phyloP scores from a whole-genome alignment of 2,888 invertebrate species.

The Trichogramma dendrolimi region DNA sequence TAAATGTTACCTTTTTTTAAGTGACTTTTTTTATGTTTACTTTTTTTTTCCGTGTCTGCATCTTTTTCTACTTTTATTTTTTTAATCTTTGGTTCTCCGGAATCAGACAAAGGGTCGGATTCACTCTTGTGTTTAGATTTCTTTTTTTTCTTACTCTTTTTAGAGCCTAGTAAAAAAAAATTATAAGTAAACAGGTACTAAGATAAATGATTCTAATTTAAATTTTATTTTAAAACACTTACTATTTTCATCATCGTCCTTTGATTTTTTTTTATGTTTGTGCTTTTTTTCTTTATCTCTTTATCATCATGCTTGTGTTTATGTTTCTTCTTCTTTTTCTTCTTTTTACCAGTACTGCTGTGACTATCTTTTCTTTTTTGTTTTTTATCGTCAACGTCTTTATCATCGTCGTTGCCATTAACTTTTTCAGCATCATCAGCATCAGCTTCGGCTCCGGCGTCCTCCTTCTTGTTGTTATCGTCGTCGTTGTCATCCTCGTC shows the following conservation, averaged over 20 bases:
- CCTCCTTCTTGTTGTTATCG: not conserved
- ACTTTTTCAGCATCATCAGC: conserved; percentile 31
- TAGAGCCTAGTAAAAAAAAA: conserved; percentile 11
- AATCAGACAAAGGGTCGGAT: conserved; percentile 27
- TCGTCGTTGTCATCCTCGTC: conserved; percentile 24
- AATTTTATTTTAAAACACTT: conserved; percentile 38
- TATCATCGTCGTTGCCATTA: conserved; percentile 23
- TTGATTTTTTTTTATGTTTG: conserved; percentile 30
- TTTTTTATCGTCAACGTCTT: conserved; percentile 33
- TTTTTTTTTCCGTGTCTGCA: not conserved
- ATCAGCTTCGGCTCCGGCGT: conserved; percentile 46
- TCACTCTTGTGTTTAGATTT: conserved; percentile 25
- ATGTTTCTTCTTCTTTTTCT: conserved; percentile 42
- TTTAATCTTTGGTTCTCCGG: conserved; percentile 35
- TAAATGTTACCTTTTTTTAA: too few species aligned
- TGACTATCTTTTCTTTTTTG: conserved; percentile 25
- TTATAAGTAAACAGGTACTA: not conserved
- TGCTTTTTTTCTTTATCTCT: conserved; percentile 52
- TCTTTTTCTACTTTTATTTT: conserved; percentile 31
- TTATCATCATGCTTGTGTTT: conserved; percentile 56
- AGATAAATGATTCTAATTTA: not conserved
- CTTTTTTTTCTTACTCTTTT: conserved; percentile 27
- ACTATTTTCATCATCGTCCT: conserved; percentile 36
- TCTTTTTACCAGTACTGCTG: conserved; percentile 33
- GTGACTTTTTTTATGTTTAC: too few species aligned